Conservation (phyloP, 2,113 vertebrate genomes). For the Chaetops frenatus region DNA sequence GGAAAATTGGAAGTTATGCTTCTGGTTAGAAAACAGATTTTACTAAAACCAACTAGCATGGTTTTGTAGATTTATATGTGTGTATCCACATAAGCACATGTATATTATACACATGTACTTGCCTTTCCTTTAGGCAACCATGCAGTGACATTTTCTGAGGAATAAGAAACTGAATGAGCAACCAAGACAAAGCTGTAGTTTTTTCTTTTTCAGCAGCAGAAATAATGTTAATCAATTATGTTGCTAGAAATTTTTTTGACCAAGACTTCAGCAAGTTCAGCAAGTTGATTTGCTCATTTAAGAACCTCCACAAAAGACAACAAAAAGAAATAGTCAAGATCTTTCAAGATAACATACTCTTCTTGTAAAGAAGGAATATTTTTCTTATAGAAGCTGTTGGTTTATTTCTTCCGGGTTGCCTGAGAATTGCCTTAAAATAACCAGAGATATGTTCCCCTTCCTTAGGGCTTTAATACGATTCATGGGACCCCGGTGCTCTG, state of each 20-base stretch:
- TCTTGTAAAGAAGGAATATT: background rate
- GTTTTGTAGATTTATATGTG: background rate
- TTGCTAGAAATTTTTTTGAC: background rate
- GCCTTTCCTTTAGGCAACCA: background rate
- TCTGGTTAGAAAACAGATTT: background rate
- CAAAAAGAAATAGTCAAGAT: background rate
- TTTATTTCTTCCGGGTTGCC: background rate
- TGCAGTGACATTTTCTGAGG: rapidly evolving
- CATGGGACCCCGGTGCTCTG: background rate
- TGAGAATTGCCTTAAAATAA: background rate
- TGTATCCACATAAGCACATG: background rate
- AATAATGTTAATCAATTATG: background rate
- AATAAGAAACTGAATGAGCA: background rate
- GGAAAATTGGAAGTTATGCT: background rate
- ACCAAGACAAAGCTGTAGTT: background rate
- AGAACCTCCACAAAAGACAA: background rate
- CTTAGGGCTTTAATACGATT: background rate
- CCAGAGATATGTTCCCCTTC: background rate
- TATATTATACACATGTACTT: background rate
- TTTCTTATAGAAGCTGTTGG: background rate
- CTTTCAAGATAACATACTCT: background rate
- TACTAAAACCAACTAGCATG: background rate
- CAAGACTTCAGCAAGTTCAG: background rate
- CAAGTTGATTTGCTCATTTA: background rate
- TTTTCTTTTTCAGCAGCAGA: background rate